phyloP scores from a whole-genome alignment of 2,113 vertebrate genomes.

The Copsychus sechellarum region DNA sequence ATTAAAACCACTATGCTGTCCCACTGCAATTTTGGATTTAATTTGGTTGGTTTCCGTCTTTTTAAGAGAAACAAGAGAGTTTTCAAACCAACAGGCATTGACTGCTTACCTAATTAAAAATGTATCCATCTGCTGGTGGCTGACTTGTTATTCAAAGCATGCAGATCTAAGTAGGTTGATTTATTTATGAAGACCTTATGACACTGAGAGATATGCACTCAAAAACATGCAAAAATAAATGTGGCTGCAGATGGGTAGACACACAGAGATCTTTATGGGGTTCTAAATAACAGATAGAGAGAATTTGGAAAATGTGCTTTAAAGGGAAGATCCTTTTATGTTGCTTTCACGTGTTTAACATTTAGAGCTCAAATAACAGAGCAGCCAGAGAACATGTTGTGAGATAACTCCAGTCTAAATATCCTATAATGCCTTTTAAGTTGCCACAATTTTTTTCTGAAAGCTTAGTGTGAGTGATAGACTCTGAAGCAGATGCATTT shows the following conservation, averaged over 20 bases:
- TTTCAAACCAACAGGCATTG: constrained; percentile 67
- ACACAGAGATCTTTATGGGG: constrained; percentile 21
- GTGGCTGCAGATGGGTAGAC: constrained; percentile 62
- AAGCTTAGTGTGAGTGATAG: background rate
- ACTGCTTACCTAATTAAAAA: constrained; percentile 76
- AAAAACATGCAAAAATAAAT: constrained; percentile 70
- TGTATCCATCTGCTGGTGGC: constrained; percentile 76
- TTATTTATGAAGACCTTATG: constrained; percentile 78
- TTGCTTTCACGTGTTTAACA: constrained; percentile 43
- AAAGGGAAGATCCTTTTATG: constrained; percentile 46
- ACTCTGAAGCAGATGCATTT: background rate
- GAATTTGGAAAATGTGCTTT: constrained; percentile 42
- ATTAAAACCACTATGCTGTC: constrained; percentile 12
- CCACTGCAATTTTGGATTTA: constrained; percentile 62
- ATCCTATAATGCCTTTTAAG: constrained; percentile 25
- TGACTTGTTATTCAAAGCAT: constrained; percentile 71
- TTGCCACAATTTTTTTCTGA: background rate
- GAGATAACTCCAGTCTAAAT: constrained; percentile 43
- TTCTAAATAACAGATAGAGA: constrained; percentile 33
- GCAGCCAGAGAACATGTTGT: constrained; percentile 16
- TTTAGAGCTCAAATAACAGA: constrained; percentile 49
- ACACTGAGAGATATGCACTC: constrained; percentile 68
- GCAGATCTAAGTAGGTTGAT: constrained; percentile 71
- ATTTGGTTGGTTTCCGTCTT: constrained; percentile 54
- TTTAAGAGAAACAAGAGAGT: constrained; percentile 62